Base-by-base conservation (phyloP, 2,113 vertebrate species). In the Campylorhamphus procurvoides region DNA sequence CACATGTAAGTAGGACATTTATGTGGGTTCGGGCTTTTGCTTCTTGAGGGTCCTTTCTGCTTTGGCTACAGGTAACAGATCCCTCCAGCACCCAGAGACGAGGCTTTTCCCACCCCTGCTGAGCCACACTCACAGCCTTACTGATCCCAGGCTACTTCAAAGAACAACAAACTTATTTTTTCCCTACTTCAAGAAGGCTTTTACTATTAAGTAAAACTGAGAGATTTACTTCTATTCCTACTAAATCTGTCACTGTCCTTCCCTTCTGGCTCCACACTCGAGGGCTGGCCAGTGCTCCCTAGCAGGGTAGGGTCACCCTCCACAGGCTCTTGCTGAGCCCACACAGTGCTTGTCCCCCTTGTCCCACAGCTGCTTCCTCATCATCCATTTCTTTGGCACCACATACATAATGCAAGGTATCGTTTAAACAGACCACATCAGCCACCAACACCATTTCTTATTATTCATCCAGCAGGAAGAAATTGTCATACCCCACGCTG, bases 401-500 rank as follows among this genome's bases (percentile, higher is more conserved):
- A 6, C 27, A 14, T 15, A 56, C 35, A 80, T 1, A 2, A 66
- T 83, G 16, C 11, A 46, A 86, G 39, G 22, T 60, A 35, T 37
- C 53, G 78, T 74, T 85, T 84, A 46, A 83, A 86, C 4, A 86
- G 14, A 37, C 18, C 0, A 0, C 31, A 68, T 7, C 35, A 42
- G 42, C 12, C 60, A 84, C 12, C 53, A 66, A 46, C 8, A 22
- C 12, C 6, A 79, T 63, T 74, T 75, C 35, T 89, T 79, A 59
- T 59, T 84, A 71, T 76, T 91, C 60, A 89, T 66, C 37, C 69
- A 71, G 56, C 27, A 79, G 53, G 66, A 82, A 69, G 47, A 76
- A 85, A 84, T 9, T 64, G 60, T 93, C 66, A 49, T 62, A 44
- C 62, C 49, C 29, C 86, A 73, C 19, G 18, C 73, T 77, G 85